phyloP scores from a whole-genome alignment of 2,888 invertebrate genomes.

The Zhuqinia jingwanae region DNA sequence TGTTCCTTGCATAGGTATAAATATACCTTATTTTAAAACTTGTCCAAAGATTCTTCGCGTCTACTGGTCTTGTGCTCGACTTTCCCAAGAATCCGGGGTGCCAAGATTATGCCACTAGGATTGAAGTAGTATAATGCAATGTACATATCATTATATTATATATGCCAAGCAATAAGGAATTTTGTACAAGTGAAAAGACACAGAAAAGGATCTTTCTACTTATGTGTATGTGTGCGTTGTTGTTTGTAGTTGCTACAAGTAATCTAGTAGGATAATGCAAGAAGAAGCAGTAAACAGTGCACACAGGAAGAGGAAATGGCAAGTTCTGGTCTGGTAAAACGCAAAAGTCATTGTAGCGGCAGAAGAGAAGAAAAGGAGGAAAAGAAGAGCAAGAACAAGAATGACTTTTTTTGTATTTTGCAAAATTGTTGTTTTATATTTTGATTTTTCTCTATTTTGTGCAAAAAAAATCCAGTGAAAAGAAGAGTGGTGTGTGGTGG shows the following conservation, averaged over 20 bases:
- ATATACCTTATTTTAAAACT: too few relatives aligned
- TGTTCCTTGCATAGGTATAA: too few relatives aligned
- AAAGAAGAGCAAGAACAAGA: conserved; percentile 13
- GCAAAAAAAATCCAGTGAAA: not conserved
- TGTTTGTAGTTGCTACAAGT: too few relatives aligned
- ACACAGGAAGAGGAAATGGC: conserved; percentile 70
- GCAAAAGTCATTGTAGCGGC: conserved; percentile 44
- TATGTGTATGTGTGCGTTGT: not conserved
- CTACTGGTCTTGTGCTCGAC: too few relatives aligned
- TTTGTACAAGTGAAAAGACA: not conserved
- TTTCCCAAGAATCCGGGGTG: too few relatives aligned
- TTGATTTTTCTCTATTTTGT: conserved; percentile 1
- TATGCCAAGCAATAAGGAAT: too few relatives aligned
- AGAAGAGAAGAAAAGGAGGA: conserved; percentile 38
- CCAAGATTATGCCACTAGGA: too few relatives aligned
- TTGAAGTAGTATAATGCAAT: too few relatives aligned
- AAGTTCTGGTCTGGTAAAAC: conserved; percentile 65
- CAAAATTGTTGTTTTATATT: conserved; percentile 61
- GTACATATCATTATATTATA: too few relatives aligned
- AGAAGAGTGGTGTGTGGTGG: not conserved
- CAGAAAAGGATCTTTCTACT: not conserved
- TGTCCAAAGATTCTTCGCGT: too few relatives aligned
- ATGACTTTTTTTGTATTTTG: conserved; percentile 31
- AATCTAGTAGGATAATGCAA: not conserved
- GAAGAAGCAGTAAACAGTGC: conserved; percentile 25